Evolutionary conservation across 2,797 vertebrate genomes (phyloP), one percentile per base, ranked within the genome.

Genomic region (Urosaurus nigricauda): DNA sequence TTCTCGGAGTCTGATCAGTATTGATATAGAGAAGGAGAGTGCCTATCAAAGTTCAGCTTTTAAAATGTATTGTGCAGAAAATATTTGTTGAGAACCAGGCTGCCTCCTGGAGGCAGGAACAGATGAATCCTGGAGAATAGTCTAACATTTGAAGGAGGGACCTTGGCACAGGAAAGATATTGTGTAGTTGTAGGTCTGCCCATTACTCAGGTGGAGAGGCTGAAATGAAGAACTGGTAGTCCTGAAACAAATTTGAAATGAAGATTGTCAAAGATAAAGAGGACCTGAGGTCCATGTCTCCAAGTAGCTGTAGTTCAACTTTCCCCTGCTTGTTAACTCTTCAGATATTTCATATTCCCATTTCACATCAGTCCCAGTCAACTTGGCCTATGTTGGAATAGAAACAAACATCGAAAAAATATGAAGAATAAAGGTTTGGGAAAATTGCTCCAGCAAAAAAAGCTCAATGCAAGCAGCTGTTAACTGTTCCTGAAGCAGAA

Each of bases 1-100:
- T 93, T 83, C 93, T 47, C 83, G 80, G 88, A 91, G 86, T 89
- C 88, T 88, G 88, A 92, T 92, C 78, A 73, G 65, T 7, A 80
- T 24, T 90, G 94, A 87, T 94, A 88, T n/a, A 86, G 90, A 93
- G 92, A 86, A 94, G 88, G 84, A 47, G 24, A 37, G 43, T 24
- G 91, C 86, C 86, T 86, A n/a, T 0, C 70, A 86, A 70, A 29
- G 32, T 75, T 91, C 47, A 29, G n/a, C 58, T 84, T 26, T 53
- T 2, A 79, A 19, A 63, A 37, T 0, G 0, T 2, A 0, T 71
- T 3, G 24, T 0, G 86, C 63, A 74, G 63, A 24, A 82, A 4
- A 0, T 0, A 65, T 35, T 83, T 79, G 21, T 82, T 1, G 0
- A 0, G 0, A 47, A 56, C 5, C 84, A 2, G n/a, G 0, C 63